phyloP scores from a whole-genome alignment of 35 echinoderm and acorn worm species.

The Ophiothrix spiculata region DNA sequence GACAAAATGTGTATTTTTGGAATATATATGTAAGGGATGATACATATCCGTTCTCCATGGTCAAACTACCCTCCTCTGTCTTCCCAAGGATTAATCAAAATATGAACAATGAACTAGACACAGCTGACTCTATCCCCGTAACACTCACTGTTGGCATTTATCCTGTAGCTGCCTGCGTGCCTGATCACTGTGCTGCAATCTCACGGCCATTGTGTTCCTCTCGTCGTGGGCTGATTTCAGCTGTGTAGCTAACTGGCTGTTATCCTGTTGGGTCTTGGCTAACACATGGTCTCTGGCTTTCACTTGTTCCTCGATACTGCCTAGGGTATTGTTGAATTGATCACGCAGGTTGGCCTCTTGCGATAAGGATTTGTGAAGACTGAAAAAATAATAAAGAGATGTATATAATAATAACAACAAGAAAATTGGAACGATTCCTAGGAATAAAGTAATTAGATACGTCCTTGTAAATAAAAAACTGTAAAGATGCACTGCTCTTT shows the following conservation, averaged over 20 bases:
- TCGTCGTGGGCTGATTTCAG: constrained; percentile 60
- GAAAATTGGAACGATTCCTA: not conserved
- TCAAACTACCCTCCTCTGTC: constrained; percentile 67
- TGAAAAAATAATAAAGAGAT: constrained; percentile 14
- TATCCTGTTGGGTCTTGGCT: constrained; percentile 70
- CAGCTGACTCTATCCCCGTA: not conserved
- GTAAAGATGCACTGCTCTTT: too few relatives aligned
- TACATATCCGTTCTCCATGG: constrained; percentile 82
- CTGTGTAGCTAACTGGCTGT: constrained; percentile 59
- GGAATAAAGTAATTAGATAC: too few relatives aligned
- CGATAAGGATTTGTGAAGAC: constrained; percentile 96
- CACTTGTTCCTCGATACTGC: constrained; percentile 81
- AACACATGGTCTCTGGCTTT: constrained; percentile 68
- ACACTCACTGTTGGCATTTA: constrained; percentile 66
- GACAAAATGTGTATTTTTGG: too few relatives aligned
- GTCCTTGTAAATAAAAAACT: too few relatives aligned
- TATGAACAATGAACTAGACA: not conserved
- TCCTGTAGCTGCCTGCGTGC: constrained; percentile 46
- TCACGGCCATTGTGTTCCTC: constrained; percentile 56
- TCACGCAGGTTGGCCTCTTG: constrained; percentile 80
- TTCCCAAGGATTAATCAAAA: constrained; percentile 24
- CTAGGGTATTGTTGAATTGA: constrained; percentile 90
- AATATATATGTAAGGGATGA: too few relatives aligned
- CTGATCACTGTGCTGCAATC: constrained; percentile 57
- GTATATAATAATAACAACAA: not conserved